These are phyloP conservation scores for Periphyllus acericola DNA, from an alignment of 2,888 invertebrate genomes.

Conservation along the genomic window DNA sequence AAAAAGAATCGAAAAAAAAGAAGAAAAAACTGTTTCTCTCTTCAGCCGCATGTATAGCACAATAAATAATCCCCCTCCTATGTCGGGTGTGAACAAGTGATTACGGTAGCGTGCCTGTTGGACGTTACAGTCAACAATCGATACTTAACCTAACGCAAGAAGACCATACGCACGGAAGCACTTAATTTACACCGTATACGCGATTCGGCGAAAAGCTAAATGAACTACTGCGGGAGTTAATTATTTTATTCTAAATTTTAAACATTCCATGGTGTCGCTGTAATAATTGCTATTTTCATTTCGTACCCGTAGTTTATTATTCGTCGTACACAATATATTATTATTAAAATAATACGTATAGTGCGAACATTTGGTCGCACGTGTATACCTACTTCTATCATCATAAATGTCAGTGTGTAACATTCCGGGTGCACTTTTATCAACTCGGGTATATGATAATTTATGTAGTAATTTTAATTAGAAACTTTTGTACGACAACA, in stretches of 20 bases:
- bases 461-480: conserved; percentile 51
- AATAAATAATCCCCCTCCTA: conserved; percentile 50
- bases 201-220: conserved; percentile 17
- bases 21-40: conserved; percentile 50
- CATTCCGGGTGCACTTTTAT: neutral
- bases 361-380: neutral
- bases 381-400: neutral
- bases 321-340: too few relatives aligned
- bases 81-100: conserved; percentile 55
- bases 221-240: neutral
- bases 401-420: conserved; percentile 3
- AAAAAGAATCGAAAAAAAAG: conserved; percentile 24
- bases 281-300: neutral
- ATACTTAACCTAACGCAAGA: conserved; percentile 55
- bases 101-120: conserved; percentile 61
- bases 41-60: conserved; percentile 2
- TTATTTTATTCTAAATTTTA: neutral
- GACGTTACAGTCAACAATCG: conserved; percentile 59
- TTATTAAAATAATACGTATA: too few relatives aligned
- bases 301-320: too few relatives aligned
- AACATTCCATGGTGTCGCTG: neutral
- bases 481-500: conserved; percentile 41
- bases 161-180: conserved; percentile 20
- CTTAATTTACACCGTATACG: conserved; percentile 24
- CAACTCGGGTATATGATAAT: conserved; percentile 21